Conservation (phyloP, 2,113 vertebrate species). For the Melanotaenia duboulayi region DNA sequence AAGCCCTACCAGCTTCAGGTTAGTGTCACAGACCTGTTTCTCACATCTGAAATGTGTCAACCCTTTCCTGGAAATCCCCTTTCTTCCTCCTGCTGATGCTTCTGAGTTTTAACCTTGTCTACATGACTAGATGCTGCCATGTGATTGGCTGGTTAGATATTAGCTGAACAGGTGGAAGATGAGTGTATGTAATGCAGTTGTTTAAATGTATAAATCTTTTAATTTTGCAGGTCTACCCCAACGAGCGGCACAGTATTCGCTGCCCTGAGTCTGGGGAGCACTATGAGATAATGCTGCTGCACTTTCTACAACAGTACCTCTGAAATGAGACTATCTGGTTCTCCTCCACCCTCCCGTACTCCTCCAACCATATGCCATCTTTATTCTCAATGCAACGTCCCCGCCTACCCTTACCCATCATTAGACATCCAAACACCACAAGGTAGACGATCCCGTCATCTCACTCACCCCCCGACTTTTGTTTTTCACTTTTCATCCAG, state of each 20-base stretch:
- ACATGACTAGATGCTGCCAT: too few species aligned
- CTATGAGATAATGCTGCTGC: constrained; percentile 98
- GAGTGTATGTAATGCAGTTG: too few species aligned
- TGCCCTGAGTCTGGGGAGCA: constrained; percentile 99
- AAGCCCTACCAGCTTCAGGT: constrained; percentile 99
- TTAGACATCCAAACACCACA: constrained; percentile 32
- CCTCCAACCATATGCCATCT: constrained; percentile 36
- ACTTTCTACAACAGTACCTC: constrained; percentile 99
- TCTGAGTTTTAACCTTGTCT: too few species aligned
- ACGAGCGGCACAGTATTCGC: constrained; percentile 98
- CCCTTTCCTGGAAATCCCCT: too few species aligned
- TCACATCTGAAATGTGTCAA: background rate
- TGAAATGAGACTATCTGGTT: constrained; percentile 80
- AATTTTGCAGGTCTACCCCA: constrained; percentile 91
- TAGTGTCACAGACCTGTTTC: background rate
- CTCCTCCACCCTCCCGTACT: constrained; percentile 31
- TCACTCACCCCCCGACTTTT: constrained; percentile 18
- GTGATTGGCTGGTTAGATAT: too few species aligned
- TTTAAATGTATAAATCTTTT: background rate
- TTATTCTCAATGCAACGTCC: background rate
- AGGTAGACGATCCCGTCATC: constrained; percentile 37
- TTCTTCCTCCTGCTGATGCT: too few species aligned
- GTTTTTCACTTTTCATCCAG: constrained; percentile 6
- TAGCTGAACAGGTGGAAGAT: too few species aligned
- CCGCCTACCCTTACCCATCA: background rate